Evolutionary conservation across 2,113 vertebrate genomes (phyloP), one percentile per base, ranked within the genome.

Genomic region (Penelope pileata): DNA sequence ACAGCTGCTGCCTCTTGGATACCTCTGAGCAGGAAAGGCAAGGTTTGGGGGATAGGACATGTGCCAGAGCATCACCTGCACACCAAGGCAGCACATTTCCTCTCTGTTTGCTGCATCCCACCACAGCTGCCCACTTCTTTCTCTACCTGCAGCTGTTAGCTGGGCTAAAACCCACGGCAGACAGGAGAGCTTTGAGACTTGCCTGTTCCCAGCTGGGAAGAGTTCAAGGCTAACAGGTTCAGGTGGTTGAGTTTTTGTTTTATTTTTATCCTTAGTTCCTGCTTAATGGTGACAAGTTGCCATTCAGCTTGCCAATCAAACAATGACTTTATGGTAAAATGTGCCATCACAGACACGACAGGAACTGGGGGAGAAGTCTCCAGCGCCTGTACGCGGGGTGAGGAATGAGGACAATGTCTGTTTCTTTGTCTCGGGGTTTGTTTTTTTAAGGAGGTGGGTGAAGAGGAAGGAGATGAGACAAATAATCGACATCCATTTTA

Each of bases 271-370:
- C 13, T 38, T 53, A 16, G 3, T n/a, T 47, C 38, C 53, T 70
- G 27, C 22, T 18, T 22, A 78, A 50, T 1, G 4, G 17, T 43
- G 32, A 9, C 10, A 27, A 70, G 51, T 10, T 24, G 5, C 58
- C 36, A 16, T 18, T 40, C 21, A 6, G 21, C 50, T 36, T 18
- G 17, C 7, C 27, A 36, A n/a, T 34, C 48, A 56, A 40, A 42
- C 7, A 7, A 50, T 24, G 19, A 32, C 7, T 38, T 74, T 34
- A 9, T 12, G 14, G 15, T 13, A 27, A 69, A 56, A 23, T 11
- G 18, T 48, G 42, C 67, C 29, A 9, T 13, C 2, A 2, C 27
- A 42, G 11, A 17, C 26, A 48, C 26, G 21, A 24, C 0, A 0
- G 9, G 9, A 81, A 43, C 2, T 2, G 21, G 9, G 4, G 10